Evolutionary conservation across 2,113 vertebrate genomes (phyloP).

Genomic region (Lepus europaeus): DNA sequence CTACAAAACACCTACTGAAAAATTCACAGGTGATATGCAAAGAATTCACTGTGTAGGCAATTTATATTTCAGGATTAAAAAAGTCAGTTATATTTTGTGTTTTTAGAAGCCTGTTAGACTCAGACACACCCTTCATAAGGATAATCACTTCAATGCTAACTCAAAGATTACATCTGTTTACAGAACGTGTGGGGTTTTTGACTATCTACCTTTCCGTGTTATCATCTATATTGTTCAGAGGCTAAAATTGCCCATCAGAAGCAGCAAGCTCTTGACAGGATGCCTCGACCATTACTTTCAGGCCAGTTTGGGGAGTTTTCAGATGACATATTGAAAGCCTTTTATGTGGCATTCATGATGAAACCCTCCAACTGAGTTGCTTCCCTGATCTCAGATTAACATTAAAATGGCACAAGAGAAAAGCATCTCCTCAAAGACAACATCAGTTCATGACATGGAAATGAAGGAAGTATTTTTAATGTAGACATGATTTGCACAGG

Average conservation of each 20-base stretch:
- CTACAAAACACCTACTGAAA: neutral
- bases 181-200: neutral
- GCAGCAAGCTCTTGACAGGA: neutral
- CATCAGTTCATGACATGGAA: neutral
- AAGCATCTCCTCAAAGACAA: neutral
- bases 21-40: neutral
- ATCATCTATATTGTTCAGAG: neutral
- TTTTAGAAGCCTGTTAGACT: neutral
- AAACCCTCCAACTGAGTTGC: neutral
- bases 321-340: neutral
- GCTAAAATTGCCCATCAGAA: neutral
- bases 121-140: neutral
- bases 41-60: neutral
- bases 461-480: neutral
- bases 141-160: neutral
- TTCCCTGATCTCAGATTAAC: constrained; percentile 24
- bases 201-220: neutral
- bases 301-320: neutral
- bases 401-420: constrained; percentile 42
- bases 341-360: neutral
- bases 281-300: neutral
- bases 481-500: neutral
- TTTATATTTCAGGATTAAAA: neutral
- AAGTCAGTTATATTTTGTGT: neutral
- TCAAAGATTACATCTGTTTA: neutral